Conservation (phyloP, 2,888 invertebrate species). For the Patella pellucida region DNA sequence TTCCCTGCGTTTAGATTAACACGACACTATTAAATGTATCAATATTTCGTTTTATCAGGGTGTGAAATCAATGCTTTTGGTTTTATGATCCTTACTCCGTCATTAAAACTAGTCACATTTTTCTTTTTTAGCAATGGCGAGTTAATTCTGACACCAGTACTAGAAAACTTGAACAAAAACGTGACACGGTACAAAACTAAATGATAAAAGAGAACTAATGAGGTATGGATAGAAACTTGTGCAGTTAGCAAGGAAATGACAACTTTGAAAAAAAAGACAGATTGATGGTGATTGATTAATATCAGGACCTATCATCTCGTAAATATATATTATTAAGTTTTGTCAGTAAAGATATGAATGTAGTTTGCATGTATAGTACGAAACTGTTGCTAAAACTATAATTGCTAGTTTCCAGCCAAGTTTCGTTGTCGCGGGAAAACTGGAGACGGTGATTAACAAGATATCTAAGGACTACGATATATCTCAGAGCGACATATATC, state of each 20-base stretch:
- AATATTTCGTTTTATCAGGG: slow-evolving; percentile 7
- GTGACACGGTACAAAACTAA: background rate
- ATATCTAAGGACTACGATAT: too few relatives aligned
- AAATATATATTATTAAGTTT: too few relatives aligned
- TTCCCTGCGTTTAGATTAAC: background rate
- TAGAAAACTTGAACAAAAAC: background rate
- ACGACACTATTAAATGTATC: slow-evolving; percentile 5
- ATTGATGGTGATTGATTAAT: too few relatives aligned
- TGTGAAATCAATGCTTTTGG: slow-evolving; percentile 4
- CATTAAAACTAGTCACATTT: background rate
- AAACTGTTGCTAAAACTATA: too few relatives aligned
- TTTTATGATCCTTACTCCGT: background rate
- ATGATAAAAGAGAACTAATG: background rate
- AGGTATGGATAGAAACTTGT: background rate
- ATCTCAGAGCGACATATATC: too few relatives aligned
- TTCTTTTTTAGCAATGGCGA: background rate
- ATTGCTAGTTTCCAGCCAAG: too few relatives aligned
- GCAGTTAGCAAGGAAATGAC: background rate
- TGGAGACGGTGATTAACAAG: too few relatives aligned
- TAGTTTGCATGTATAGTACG: too few relatives aligned
- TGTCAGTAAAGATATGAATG: too few relatives aligned
- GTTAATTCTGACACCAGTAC: slow-evolving; percentile 1
- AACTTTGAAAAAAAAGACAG: background rate
- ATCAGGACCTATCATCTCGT: too few relatives aligned
- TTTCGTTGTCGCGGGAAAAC: too few relatives aligned